Conservation (phyloP, 2,113 vertebrate species). For the Alethe diademata region DNA sequence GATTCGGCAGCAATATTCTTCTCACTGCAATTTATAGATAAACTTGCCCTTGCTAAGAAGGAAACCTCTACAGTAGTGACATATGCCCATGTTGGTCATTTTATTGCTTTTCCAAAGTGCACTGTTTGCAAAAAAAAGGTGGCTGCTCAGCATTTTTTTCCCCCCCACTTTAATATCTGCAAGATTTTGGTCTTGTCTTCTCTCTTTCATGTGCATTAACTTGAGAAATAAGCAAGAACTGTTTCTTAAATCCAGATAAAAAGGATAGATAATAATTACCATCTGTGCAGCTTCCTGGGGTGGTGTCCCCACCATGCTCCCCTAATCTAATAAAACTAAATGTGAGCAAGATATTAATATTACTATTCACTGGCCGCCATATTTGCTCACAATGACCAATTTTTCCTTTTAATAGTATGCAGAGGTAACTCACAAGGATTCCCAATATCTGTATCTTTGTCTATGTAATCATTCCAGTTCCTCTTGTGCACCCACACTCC, state of each 20-base stretch:
- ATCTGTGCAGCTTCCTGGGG: neutral
- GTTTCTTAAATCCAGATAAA: neutral
- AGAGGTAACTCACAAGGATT: neutral
- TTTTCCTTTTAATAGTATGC: neutral
- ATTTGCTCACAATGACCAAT: neutral
- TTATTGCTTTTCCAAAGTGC: conserved; percentile 5
- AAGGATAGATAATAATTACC: neutral
- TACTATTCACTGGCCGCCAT: neutral
- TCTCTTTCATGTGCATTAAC: neutral
- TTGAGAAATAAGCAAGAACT: neutral
- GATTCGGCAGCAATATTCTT: neutral
- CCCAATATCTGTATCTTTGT: neutral
- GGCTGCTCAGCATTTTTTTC: neutral
- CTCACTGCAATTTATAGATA: neutral
- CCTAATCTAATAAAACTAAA: neutral
- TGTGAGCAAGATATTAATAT: neutral
- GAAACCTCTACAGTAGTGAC: neutral
- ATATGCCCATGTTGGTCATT: neutral
- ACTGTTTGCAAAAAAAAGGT: neutral
- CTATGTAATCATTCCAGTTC: neutral
- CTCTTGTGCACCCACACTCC: fast-evolving
- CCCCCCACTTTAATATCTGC: neutral
- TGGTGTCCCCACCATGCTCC: neutral
- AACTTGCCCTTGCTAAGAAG: neutral
- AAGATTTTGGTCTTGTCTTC: neutral